phyloP scores from a whole-genome alignment of 2,888 invertebrate species.

The Drosophila siamana region DNA sequence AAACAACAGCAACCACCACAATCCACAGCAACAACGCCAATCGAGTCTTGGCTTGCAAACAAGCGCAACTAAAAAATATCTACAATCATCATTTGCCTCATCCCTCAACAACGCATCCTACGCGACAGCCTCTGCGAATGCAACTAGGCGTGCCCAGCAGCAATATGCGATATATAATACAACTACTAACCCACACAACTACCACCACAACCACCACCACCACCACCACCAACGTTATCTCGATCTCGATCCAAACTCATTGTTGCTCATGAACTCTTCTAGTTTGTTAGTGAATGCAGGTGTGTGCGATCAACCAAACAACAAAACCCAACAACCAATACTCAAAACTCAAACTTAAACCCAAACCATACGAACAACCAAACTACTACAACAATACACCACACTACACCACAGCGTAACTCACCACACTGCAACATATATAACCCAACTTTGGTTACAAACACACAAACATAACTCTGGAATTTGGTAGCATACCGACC shows the following conservation, averaged over 20 bases:
- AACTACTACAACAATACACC: slow-evolving; percentile 28
- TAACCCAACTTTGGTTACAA: slow-evolving; percentile 33
- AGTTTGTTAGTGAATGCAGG: slow-evolving; percentile 85
- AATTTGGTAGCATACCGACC: slow-evolving; percentile 16
- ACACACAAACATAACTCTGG: background rate
- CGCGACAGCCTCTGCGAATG: slow-evolving; percentile 68
- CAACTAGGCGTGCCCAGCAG: slow-evolving; percentile 83
- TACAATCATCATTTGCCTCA: slow-evolving; percentile 85
- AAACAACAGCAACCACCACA: slow-evolving; percentile 48
- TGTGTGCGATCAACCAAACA: slow-evolving; percentile 80
- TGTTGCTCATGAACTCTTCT: slow-evolving; percentile 84
- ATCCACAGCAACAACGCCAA: slow-evolving; percentile 69
- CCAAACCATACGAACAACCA: slow-evolving; percentile 7
- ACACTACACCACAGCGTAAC: slow-evolving; percentile 25
- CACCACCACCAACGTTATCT: slow-evolving; percentile 80
- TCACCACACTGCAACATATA: slow-evolving; percentile 21
- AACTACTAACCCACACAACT: slow-evolving; percentile 63
- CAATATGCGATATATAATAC: slow-evolving; percentile 73
- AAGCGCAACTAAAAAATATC: slow-evolving; percentile 85
- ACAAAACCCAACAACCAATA: slow-evolving; percentile 31
- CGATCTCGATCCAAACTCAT: slow-evolving; percentile 84
- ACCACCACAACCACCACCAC: slow-evolving; percentile 76
- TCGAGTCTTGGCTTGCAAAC: slow-evolving; percentile 83
- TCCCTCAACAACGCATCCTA: slow-evolving; percentile 60
- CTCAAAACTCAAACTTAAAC: slow-evolving; percentile 36